Base-by-base conservation (phyloP, 2,888 invertebrate species). In the Desoria tigrina region DNA sequence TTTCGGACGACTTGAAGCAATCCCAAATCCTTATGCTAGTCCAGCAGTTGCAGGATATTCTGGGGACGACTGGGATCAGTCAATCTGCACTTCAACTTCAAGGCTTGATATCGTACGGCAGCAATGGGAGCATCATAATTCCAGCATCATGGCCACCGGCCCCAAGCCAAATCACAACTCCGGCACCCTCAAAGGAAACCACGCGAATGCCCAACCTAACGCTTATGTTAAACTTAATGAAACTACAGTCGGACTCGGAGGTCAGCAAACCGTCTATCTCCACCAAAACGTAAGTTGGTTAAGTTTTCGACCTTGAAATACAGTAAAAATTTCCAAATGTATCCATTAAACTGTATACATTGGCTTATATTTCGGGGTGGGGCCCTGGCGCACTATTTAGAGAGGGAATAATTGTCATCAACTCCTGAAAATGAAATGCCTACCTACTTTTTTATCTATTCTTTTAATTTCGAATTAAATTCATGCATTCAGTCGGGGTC, bases 191-290 rank as follows among this genome's bases (percentile, higher is more conserved):
- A 1, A 24, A 3, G 54, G 27, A 39, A 28, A 32, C 55, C 27
- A 54, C 61, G 11, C 9, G 39, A 26, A 54, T 55, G 42, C 55
- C 55, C 49, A 56, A 62, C 23, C 42, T 62, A 16, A 55, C 28
- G 0, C 24, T 56, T 14, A 62, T 56, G 62, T 27, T 62, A 18
- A 54, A 54, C 11, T 24, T 61, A 14, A 39, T 54, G 42, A 39
- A 54, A 27, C 42, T 53, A 24, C 53, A 61, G 27, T 32, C 32
- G 32, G 32, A 7, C 32, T 7, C 32, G 6, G n/a, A 50, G 6
- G 32, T 32, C 32, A 32, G 32, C 32, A 32, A 32, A 32, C 6
- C 32, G 32, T 32, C 4, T 32, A 28, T n/a, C 24, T 9, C 23
- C 11, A 26, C 42, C 42, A 9, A 39, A 26, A 1, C 21, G 24